These are phyloP conservation scores for Sinodicranocentrus sp. DNA, from an alignment of 2,888 invertebrate species.

Conservation along the genomic window DNA sequence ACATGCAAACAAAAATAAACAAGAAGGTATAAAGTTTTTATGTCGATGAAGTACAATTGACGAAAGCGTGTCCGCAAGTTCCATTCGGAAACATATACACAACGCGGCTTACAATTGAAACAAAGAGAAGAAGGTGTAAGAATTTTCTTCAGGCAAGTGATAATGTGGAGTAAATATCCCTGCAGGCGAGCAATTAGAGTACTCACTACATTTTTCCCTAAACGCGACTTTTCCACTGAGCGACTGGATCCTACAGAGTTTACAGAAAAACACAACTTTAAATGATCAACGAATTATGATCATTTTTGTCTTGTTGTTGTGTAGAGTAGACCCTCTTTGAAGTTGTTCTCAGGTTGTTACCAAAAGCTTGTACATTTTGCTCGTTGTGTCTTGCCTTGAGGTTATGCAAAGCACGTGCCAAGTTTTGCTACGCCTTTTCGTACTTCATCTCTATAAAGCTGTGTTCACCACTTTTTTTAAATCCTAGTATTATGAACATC, in stretches of 20 bases:
- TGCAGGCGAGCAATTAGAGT: conserved; percentile 65
- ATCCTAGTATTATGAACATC: conserved; percentile 30
- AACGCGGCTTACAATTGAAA: too few relatives aligned
- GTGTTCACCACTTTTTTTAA: conserved; percentile 8
- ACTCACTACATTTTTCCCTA: conserved; percentile 38
- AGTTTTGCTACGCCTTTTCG: conserved; percentile 71
- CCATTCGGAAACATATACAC: too few relatives aligned
- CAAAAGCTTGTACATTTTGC: neutral
- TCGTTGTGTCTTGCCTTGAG: conserved; percentile 61
- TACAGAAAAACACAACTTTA: conserved; percentile 37
- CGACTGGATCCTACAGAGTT: neutral
- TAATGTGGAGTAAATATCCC: conserved; percentile 58
- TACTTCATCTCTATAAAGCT: conserved; percentile 46
- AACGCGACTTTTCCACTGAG: conserved; percentile 20
- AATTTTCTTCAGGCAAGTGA: conserved; percentile 59
- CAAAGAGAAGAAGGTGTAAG: conserved; percentile 62
- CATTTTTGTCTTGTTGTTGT: conserved; percentile 36
- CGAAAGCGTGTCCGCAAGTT: too few relatives aligned
- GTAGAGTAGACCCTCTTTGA: conserved; percentile 24
- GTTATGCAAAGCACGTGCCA: conserved; percentile 76
- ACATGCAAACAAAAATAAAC: too few relatives aligned
- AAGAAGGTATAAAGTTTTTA: too few relatives aligned
- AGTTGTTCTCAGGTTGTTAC: conserved; percentile 35
- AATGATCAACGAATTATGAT: conserved; percentile 60
- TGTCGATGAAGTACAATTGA: too few relatives aligned